phyloP scores from a whole-genome alignment of 2,797 vertebrate genomes.

The Epinephelus malabaricus region DNA sequence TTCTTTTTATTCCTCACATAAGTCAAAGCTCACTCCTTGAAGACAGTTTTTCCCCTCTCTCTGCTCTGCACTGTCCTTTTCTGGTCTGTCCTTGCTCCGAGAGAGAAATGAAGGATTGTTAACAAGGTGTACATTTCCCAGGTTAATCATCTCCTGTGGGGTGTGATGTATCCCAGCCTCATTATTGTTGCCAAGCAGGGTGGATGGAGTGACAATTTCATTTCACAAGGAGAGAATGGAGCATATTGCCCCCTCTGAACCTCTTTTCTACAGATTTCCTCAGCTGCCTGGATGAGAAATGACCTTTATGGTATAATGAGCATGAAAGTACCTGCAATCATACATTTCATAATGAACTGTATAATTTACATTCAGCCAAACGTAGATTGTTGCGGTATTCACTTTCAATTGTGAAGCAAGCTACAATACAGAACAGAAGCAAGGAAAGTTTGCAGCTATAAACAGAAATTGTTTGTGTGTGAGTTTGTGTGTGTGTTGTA shows the following conservation, averaged over 20 bases:
- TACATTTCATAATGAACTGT: conserved; percentile 19
- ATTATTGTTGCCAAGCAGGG: conserved; percentile 47
- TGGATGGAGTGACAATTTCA: conserved; percentile 43
- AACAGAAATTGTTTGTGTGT: conserved; percentile 35
- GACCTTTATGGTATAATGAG: conserved; percentile 35
- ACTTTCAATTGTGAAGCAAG: conserved; percentile 26
- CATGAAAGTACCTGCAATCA: conserved; percentile 13
- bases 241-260: conserved; percentile 17
- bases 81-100: conserved; percentile 49
- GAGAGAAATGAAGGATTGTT: conserved; percentile 48
- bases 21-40: conserved; percentile 58
- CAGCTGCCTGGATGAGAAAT: conserved; percentile 34
- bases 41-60: neutral
- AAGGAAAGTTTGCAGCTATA: conserved; percentile 37
- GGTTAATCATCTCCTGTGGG: conserved; percentile 56
- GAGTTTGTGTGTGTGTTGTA: conserved; percentile 26
- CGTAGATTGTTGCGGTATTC: neutral
- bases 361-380: conserved; percentile 15
- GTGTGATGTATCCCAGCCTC: conserved; percentile 26
- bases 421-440: neutral
- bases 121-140: conserved; percentile 51
- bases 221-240: conserved; percentile 37
- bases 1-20: conserved; percentile 40
- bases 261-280: conserved; percentile 22
- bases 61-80: conserved; percentile 21